Base-by-base conservation (phyloP, 2,888 invertebrate species). In the Paralinhomoeus sp. region DNA sequence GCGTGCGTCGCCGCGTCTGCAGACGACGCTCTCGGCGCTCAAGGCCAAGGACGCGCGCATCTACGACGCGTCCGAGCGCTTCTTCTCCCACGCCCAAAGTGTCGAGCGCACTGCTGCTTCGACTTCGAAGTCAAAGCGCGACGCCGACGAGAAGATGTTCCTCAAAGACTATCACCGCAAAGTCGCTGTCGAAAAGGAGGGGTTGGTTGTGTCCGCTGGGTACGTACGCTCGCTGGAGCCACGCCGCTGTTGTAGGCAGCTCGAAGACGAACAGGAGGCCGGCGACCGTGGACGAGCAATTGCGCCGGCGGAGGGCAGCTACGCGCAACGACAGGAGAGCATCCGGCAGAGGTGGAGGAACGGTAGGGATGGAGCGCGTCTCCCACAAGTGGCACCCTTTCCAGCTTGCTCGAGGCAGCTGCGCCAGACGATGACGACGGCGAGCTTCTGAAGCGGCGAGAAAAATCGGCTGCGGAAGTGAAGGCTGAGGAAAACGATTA, bases 11-110 rank as follows among this genome's bases (percentile, higher is more conserved):
- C n/a, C n/a, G n/a, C n/a, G n/a, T n/a, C n/a, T 27, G 27, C 27
- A 27, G 27, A 9, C 27, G 27, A 27, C 87, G 0, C 67, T 89
- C 2, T 72, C 84, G 0, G 75, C 75, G 42, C 64, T 93, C 39
- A 89, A 87, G 62, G 78, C 74, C 39, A 81, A 80, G 59, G 81
- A 89, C 67, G 82, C 87, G 0, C 71, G 73, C 52, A 85, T 89
- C 49, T 91, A 91, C 64, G 75, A 87, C 58, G 72, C 76, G 36
- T 70, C 72, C 43, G 71, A 72, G 27, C 71, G 70, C 43, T 82
- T 80, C 58, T 85, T 82, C 65, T 65, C 70, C 40, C 60, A 69
- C 1, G 59, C 27, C 27, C 7, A 27, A n/a, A n/a, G n/a, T n/a
- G n/a, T n/a, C n/a, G n/a, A n/a, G n/a, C n/a, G n/a, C n/a, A n/a